Percentiles rank a stretch among this genome's conserved stretches.
These are phyloP conservation scores for Puma concolor DNA, from an alignment of 2,113 vertebrate species.

Conservation along the genomic window DNA sequence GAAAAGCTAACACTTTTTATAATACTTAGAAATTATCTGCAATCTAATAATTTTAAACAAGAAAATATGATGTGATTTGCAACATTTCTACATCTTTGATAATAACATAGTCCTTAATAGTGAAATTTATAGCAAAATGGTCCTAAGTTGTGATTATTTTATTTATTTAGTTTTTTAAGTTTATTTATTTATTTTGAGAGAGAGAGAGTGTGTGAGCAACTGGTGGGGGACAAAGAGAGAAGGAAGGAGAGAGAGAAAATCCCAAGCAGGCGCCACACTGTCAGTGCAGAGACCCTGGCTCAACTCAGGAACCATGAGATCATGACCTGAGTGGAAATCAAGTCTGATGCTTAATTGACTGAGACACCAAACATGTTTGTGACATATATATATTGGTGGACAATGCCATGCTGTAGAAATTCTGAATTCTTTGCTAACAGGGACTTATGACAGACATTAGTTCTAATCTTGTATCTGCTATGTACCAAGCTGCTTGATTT, in stretches of 20 bases:
- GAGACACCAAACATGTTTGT: background rate
- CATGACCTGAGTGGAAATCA: too few species aligned
- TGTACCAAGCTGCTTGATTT: background rate
- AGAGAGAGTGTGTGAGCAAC: too few species aligned
- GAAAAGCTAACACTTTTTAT: background rate
- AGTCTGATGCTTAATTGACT: too few species aligned
- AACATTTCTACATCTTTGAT: background rate
- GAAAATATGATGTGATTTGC: background rate
- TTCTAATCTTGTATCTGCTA: background rate
- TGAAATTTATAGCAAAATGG: background rate
- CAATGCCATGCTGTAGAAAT: background rate
- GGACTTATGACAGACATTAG: background rate
- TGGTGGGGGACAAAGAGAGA: too few species aligned
- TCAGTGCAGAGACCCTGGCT: too few species aligned
- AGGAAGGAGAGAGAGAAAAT: too few species aligned
- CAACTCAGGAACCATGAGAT: too few species aligned
- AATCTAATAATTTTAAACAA: background rate
- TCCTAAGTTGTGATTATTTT: background rate
- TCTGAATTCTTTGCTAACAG: background rate
- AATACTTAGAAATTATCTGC: background rate
- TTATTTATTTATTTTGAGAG: too few species aligned
- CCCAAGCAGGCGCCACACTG: too few species aligned
- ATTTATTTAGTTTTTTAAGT: too few species aligned
- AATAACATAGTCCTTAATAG: background rate
- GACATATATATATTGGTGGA: background rate